Evolutionary conservation across 2,888 invertebrate species (phyloP).

Genomic region (Eristalis tenax): DNA sequence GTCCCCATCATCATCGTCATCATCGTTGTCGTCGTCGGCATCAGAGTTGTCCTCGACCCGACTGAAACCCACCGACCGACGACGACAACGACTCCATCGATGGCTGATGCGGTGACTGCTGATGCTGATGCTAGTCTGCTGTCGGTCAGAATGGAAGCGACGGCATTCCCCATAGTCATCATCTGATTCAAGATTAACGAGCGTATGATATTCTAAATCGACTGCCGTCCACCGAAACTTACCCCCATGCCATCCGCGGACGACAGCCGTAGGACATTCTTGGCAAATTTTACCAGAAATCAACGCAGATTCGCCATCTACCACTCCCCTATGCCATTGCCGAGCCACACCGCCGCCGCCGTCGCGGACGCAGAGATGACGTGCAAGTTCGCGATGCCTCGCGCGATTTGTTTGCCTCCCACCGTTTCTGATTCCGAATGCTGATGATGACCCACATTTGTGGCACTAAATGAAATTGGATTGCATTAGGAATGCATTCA

Average conservation of each 20-base stretch:
- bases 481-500: slow-evolving; percentile 54
- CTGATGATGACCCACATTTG: slow-evolving; percentile 71
- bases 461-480: slow-evolving; percentile 69
- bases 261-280: slow-evolving; percentile 40
- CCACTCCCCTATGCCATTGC: neutral
- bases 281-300: slow-evolving; percentile 63
- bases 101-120: neutral
- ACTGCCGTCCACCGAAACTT: slow-evolving; percentile 1
- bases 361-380: slow-evolving; percentile 25
- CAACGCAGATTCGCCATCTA: slow-evolving; percentile 29
- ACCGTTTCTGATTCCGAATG: slow-evolving; percentile 45
- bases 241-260: neutral
- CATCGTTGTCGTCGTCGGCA: neutral
- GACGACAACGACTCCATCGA: neutral
- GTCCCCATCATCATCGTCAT: slow-evolving; percentile 21
- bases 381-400: slow-evolving; percentile 61
- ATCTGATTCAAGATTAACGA: slow-evolving; percentile 65
- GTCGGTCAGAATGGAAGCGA: neutral
- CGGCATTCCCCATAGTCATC: slow-evolving; percentile 44
- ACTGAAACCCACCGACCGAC: neutral
- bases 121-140: neutral
- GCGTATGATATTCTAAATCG: slow-evolving; percentile 68
- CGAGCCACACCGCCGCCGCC: too few species aligned
- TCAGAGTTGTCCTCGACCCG: neutral
- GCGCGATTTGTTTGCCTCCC: slow-evolving; percentile 65